Conservation (phyloP, 2,888 invertebrate genomes). For the Sicus ferrugineus region DNA sequence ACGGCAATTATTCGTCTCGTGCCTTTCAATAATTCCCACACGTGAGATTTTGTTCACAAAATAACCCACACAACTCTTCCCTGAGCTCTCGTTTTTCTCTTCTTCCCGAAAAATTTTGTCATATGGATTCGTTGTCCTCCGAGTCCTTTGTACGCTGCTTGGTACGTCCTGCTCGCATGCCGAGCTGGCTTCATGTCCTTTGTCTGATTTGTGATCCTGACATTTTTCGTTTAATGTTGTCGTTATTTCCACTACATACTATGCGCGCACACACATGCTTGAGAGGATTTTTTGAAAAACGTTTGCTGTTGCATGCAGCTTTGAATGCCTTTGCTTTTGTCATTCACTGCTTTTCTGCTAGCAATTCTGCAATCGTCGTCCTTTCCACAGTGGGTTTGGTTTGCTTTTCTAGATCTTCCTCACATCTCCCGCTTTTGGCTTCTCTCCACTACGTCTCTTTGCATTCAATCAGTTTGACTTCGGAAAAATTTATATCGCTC, state of each 20-base stretch:
- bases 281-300: neutral
- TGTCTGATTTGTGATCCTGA: conserved; percentile 17
- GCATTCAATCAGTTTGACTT: neutral
- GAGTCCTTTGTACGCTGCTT: neutral
- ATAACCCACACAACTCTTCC: neutral
- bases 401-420: too few species aligned
- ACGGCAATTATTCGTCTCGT: too few species aligned
- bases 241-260: too few species aligned
- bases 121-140: neutral
- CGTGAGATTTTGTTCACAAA: too few species aligned
- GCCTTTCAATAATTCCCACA: too few species aligned
- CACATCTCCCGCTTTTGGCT: neutral
- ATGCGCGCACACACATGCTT: neutral
- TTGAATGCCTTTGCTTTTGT: neutral
- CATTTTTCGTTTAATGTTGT: conserved; percentile 1
- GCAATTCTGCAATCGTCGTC: too few species aligned
- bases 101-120: neutral
- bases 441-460: neutral
- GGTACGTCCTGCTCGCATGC: neutral
- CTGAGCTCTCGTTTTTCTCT: neutral
- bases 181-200: neutral
- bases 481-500: neutral
- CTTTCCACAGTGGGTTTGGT: too few species aligned
- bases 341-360: neutral
- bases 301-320: neutral